Base-by-base conservation (phyloP, 2,113 vertebrate genomes). In the Orycteropus afer region DNA sequence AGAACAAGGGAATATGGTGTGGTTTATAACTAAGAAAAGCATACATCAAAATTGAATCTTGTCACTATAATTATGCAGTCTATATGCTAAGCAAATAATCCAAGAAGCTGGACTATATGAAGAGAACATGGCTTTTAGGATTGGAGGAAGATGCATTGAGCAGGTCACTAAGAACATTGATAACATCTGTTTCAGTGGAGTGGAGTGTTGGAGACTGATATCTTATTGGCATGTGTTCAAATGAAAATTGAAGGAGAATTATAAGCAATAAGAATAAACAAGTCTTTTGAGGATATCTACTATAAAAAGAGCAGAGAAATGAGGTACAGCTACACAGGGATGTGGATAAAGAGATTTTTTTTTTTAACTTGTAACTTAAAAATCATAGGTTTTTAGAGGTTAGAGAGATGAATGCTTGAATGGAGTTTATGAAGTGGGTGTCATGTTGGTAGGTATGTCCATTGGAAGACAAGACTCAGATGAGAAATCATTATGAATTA, bases 351-450 rank as follows among this genome's bases (percentile, higher is more conserved):
- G 23, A 11, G 6, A 45, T 37, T 34, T 29, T 32, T 51, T 5
- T 34, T 82, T 90, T 79, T 40, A 74, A 67, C 23, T 59, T 85
- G 37, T 65, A 55, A 47, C 74, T 71, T 49, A 59, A 37, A 87
- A 90, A 57, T 37, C 18, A 61, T 37, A 65, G 29, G 32, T 32
- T 65, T 65, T 65, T 29, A 34, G 17, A 45, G 42, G 45, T 71
- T 29, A 71, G n/a, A 61, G 63, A 69, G 27, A 23, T 51, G 4
- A 14, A 34, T 13, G 49, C 55, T 3, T 69, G 37, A 73, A 73
- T 73, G 34, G 27, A 18, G 49, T 17, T 0, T 67, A 27, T 55
- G 29, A 20, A 55, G 0, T 27, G 20, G 63, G 37, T 13, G 9
- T 8, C 12, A 29, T 78, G 0, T 20, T 37, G 45, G 15, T 63